Percentiles rank a stretch among this genome's conserved stretches.
Evolutionary conservation across 2,113 vertebrate genomes (phyloP).

Genomic region (Melospiza melodia): DNA sequence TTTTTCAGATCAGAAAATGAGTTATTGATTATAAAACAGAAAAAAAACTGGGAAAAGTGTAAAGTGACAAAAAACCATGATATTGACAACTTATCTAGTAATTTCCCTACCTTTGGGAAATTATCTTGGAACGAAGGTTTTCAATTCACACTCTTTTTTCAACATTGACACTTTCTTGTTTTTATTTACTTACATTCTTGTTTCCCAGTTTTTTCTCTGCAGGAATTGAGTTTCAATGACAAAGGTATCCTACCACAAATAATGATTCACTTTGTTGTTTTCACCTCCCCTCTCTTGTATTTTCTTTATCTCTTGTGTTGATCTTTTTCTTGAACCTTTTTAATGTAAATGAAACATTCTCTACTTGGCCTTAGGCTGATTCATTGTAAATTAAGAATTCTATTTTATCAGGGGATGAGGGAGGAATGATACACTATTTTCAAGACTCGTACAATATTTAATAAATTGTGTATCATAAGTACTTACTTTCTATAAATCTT

Average conservation of each 20-base stretch:
- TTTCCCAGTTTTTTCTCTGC: neutral
- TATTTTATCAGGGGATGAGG: neutral
- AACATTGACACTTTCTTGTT: neutral
- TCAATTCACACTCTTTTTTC: neutral
- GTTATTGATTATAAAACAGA: neutral
- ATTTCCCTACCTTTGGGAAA: neutral
- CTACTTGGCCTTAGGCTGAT: neutral
- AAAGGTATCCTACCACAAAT: neutral
- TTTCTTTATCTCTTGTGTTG: constrained; percentile 1
- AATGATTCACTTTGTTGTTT: neutral
- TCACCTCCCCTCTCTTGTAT: neutral
- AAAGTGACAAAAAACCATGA: neutral
- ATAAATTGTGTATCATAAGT: neutral
- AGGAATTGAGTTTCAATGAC: neutral
- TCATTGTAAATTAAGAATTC: constrained; percentile 18
- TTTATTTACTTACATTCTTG: neutral
- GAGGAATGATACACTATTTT: neutral
- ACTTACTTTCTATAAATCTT: neutral
- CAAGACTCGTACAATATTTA: neutral
- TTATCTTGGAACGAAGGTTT: neutral
- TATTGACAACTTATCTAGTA: neutral
- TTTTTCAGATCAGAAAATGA: neutral
- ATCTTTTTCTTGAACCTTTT: neutral
- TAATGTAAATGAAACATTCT: constrained; percentile 25
- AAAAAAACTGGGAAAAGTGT: neutral